Conservation (phyloP, 2,113 vertebrate genomes). For the Poeciliopsis prolifica region DNA sequence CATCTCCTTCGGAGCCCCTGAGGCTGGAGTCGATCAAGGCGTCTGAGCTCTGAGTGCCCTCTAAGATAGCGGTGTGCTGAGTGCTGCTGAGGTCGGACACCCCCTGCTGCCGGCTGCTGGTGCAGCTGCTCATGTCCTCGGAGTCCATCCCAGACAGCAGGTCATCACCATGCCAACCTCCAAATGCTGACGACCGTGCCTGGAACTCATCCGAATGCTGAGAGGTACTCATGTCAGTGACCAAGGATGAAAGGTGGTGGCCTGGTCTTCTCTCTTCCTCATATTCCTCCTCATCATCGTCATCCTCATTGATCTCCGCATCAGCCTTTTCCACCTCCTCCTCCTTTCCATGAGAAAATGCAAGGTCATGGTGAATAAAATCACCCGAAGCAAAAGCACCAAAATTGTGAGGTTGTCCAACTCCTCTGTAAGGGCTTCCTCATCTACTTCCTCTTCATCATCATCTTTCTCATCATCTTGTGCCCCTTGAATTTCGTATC, state of each 20-base stretch:
- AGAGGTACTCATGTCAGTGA: slow-evolving; percentile 64
- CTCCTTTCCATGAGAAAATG: slow-evolving; percentile 70
- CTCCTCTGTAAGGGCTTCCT: slow-evolving; percentile 60
- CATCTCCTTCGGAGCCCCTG: slow-evolving; percentile 73
- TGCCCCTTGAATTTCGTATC: slow-evolving; percentile 18
- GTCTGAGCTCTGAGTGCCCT: slow-evolving; percentile 75
- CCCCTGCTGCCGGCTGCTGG: slow-evolving; percentile 70
- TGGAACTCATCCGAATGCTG: slow-evolving; percentile 70
- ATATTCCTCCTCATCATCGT: slow-evolving; percentile 69
- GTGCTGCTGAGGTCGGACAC: slow-evolving; percentile 71
- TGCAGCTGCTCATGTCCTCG: slow-evolving; percentile 73
- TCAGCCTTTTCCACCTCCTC: slow-evolving; percentile 81
- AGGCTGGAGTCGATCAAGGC: slow-evolving; percentile 71
- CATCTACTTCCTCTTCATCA: slow-evolving; percentile 35
- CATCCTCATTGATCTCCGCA: slow-evolving; percentile 81
- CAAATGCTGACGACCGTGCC: slow-evolving; percentile 55
- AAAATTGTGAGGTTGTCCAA: slow-evolving; percentile 48
- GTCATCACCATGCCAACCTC: slow-evolving; percentile 68
- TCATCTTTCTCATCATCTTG: slow-evolving; percentile 6
- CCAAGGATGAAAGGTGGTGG: slow-evolving; percentile 61
- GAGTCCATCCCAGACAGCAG: slow-evolving; percentile 70
- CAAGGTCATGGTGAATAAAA: slow-evolving; percentile 36
- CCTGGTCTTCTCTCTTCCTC: slow-evolving; percentile 71
- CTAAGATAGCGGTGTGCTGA: slow-evolving; percentile 67
- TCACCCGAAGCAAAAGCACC: slow-evolving; percentile 38